phyloP scores from a whole-genome alignment of 2,113 vertebrate genomes.

The Euleptes europaea region DNA sequence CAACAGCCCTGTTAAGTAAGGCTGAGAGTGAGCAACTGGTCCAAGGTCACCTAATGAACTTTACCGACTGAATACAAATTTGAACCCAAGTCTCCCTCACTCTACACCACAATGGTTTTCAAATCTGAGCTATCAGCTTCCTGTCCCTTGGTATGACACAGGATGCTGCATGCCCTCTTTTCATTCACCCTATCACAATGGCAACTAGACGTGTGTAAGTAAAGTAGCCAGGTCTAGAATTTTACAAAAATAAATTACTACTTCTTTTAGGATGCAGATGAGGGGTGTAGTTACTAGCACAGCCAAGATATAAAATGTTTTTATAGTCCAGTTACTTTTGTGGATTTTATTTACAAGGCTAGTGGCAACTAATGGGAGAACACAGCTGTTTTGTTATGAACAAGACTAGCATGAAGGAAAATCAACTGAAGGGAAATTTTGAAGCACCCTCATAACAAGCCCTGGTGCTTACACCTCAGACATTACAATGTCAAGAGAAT shows the following conservation, averaged over 20 bases:
- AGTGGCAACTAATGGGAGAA: not conserved
- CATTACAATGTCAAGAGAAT: not conserved
- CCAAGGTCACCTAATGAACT: too few relatives aligned
- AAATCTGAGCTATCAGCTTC: not conserved
- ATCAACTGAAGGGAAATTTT: not conserved
- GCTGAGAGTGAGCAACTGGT: too few relatives aligned
- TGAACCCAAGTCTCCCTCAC: too few relatives aligned
- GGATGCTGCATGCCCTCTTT: not conserved
- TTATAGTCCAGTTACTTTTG: not conserved
- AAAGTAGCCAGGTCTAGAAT: not conserved
- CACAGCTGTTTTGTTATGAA: not conserved
- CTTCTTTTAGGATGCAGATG: not conserved
- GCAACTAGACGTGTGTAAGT: too few relatives aligned
- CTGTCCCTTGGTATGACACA: too few relatives aligned
- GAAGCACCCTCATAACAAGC: not conserved
- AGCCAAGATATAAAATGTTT: not conserved
- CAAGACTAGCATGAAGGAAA: not conserved
- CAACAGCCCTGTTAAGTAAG: too few relatives aligned
- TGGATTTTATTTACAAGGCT: not conserved
- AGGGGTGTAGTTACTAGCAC: not conserved
- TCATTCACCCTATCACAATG: not conserved
- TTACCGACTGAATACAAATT: too few relatives aligned
- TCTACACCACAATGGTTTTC: too few relatives aligned
- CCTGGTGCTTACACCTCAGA: not conserved
- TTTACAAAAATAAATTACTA: not conserved